Evolutionary conservation across 2,797 vertebrate species (phyloP).

Genomic region (Anolis apletophallus): DNA sequence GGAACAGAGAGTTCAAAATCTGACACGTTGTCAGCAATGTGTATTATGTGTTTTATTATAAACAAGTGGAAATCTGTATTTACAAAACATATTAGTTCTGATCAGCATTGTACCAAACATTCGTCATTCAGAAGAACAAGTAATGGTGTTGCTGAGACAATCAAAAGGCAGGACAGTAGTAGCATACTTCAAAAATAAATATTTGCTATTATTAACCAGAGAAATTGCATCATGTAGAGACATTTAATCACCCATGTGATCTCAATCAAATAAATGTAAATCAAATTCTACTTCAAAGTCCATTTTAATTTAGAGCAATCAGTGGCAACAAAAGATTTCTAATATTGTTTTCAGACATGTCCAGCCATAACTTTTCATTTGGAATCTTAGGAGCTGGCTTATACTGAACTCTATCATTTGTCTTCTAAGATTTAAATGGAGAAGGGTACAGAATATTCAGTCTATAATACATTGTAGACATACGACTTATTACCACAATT

Average conservation of each 20-base stretch:
- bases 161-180: neutral
- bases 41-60: neutral
- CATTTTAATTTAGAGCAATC: neutral
- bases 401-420: neutral
- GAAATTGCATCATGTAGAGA: neutral
- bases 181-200: neutral
- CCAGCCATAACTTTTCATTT: neutral
- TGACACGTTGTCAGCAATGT: neutral
- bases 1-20: neutral
- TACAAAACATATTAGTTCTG: neutral
- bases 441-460: neutral
- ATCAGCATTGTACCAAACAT: neutral
- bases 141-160: no score
- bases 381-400: neutral
- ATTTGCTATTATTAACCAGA: neutral
- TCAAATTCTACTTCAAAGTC: neutral
- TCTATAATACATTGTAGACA: neutral
- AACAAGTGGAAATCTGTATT: neutral
- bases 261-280: neutral
- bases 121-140: neutral
- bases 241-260: neutral
- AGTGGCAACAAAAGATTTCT: neutral
- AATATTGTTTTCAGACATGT: neutral
- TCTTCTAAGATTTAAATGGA: conserved; percentile 3
- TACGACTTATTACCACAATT: conserved; percentile 25